Evolutionary conservation across 2,797 vertebrate genomes (phyloP).

Genomic region (Linurgus olivaceus): DNA sequence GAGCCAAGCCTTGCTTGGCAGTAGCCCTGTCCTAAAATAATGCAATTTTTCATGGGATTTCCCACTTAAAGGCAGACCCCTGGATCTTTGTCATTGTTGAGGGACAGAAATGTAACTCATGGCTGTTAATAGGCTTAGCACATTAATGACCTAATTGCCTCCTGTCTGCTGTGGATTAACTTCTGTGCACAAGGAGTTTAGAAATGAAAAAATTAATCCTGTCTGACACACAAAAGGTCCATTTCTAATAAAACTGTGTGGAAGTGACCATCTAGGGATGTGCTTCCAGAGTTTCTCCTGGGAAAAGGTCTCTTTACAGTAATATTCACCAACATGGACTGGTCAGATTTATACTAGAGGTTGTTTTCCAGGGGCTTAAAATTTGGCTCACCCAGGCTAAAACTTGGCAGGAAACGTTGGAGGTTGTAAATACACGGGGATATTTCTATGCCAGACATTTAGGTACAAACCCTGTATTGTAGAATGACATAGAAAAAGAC

Average conservation of each 20-base stretch:
- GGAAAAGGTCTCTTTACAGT: not conserved
- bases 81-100: slow-evolving; percentile 12
- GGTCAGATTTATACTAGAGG: not conserved
- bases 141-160: slow-evolving; percentile 26
- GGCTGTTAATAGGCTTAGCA: slow-evolving; percentile 32
- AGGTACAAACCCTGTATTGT: not conserved
- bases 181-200: slow-evolving; percentile 8
- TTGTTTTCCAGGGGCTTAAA: not conserved
- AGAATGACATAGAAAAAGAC: not conserved
- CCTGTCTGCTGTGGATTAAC: slow-evolving; percentile 55
- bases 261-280: not conserved
- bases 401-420: not conserved
- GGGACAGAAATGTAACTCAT: slow-evolving; percentile 17
- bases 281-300: not conserved
- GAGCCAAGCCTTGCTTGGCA: not conserved
- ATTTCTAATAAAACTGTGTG: slow-evolving; percentile 16
- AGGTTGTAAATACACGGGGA: not conserved
- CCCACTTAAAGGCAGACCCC: not conserved
- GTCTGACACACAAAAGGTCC: not conserved
- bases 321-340: not conserved
- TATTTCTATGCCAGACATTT: not conserved
- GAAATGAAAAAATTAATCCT: slow-evolving; percentile 32
- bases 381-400: not conserved
- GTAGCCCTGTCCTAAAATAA: not conserved
- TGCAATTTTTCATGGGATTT: not conserved